A percentile compares a stretch with the other conserved stretches of the same genome.
These are phyloP conservation scores for Trematomus loennbergii DNA, from an alignment of 2,113 vertebrate species.

Conservation along the genomic window DNA sequence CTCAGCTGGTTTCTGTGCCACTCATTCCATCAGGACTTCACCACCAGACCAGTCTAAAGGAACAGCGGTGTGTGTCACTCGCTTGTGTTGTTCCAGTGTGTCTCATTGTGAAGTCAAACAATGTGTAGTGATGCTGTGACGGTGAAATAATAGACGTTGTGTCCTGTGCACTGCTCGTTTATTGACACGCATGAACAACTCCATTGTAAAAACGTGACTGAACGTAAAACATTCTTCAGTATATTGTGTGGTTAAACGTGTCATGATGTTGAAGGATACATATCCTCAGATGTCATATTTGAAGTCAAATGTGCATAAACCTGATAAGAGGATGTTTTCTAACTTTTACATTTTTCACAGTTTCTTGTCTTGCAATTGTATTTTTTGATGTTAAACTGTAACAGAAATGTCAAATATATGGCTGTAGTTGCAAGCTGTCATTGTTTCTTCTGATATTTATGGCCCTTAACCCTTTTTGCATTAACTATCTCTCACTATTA, in stretches of 20 bases:
- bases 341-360: constrained; percentile 45
- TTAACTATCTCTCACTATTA: constrained; percentile 14
- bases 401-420: constrained; percentile 54
- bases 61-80: constrained; percentile 3
- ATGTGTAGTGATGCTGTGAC: constrained; percentile 52
- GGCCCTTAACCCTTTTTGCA: neutral
- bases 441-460: constrained; percentile 33
- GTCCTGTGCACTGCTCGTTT: constrained; percentile 46
- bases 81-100: constrained; percentile 46
- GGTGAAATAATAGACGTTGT: constrained; percentile 43
- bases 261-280: constrained; percentile 28
- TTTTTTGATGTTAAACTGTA: constrained; percentile 54
- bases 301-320: constrained; percentile 43
- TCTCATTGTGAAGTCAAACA: constrained; percentile 44
- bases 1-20: constrained; percentile 54
- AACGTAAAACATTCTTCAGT: constrained; percentile 24
- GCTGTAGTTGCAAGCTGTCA: constrained; percentile 23
- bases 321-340: constrained; percentile 38
- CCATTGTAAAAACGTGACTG: constrained; percentile 18
- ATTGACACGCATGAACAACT: constrained; percentile 48
- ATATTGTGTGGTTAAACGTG: constrained; percentile 29
- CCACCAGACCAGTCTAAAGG: constrained; percentile 15
- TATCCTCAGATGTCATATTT: constrained; percentile 31
- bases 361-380: constrained; percentile 52
- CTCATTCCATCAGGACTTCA: constrained; percentile 41